A percentile compares a stretch with the other conserved stretches of the same genome.
These are phyloP conservation scores for Hofmannophila pseudospretella DNA, from an alignment of 2,888 invertebrate species.

Conservation along the genomic window DNA sequence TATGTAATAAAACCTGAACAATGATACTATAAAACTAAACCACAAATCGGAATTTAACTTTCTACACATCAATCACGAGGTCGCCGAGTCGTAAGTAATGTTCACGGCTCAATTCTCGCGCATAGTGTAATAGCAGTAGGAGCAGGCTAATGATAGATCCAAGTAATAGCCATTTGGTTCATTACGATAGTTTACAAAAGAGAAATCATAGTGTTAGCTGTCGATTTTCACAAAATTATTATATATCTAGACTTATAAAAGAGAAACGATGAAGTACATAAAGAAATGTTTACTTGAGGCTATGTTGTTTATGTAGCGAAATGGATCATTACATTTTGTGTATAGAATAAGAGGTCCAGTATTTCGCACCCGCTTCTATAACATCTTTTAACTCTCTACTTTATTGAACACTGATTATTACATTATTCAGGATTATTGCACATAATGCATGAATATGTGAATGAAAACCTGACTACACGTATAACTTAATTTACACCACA, in stretches of 20 bases:
- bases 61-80: slow-evolving; percentile 64
- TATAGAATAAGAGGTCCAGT: too few relatives aligned
- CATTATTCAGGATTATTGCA: too few relatives aligned
- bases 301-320: too few relatives aligned
- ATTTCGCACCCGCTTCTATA: too few relatives aligned
- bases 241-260: not conserved
- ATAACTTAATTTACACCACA: slow-evolving; percentile 31
- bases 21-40: slow-evolving; percentile 30
- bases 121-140: slow-evolving; percentile 40
- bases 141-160: slow-evolving; percentile 42
- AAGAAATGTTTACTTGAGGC: too few relatives aligned
- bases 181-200: slow-evolving; percentile 39
- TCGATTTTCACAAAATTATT: slow-evolving; percentile 24
- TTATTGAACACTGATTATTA: too few relatives aligned
- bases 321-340: too few relatives aligned
- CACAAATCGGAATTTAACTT: slow-evolving; percentile 50
- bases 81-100: slow-evolving; percentile 38
- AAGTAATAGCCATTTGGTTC: slow-evolving; percentile 25
- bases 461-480: not conserved
- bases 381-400: too few relatives aligned
- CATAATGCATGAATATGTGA: not conserved
- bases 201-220: slow-evolving; percentile 30
- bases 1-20: too few relatives aligned
- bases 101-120: slow-evolving; percentile 57
- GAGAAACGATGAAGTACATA: too few relatives aligned